phyloP scores from a whole-genome alignment of 2,888 invertebrate species.

The Platycheirus rosarum region DNA sequence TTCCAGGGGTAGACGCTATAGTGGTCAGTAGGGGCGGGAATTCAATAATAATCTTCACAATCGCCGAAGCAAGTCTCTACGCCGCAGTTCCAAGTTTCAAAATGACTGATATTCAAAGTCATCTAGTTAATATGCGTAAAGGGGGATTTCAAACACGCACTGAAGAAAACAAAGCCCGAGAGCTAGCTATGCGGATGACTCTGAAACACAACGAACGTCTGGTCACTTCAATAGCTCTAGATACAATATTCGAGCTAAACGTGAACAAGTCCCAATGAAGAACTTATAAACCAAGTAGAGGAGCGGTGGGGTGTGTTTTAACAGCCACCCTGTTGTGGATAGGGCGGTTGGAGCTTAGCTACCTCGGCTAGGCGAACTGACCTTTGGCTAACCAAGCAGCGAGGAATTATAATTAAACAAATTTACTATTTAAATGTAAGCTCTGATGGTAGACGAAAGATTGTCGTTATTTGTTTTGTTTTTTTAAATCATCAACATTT shows the following conservation, averaged over 20 bases:
- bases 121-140: constrained; percentile 54
- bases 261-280: constrained; percentile 35
- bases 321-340: constrained; percentile 28
- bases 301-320: background rate
- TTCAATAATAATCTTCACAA: constrained; percentile 19
- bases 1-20: constrained; percentile 21
- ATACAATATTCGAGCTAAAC: constrained; percentile 48
- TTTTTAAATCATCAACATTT: too few species aligned
- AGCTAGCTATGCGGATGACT: constrained; percentile 35
- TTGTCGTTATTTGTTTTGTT: too few species aligned
- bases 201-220: constrained; percentile 48
- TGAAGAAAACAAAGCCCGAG: too few species aligned
- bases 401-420: constrained; percentile 38
- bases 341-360: constrained; percentile 22
- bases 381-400: constrained; percentile 59
- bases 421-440: constrained; percentile 25
- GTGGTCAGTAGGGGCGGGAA: background rate
- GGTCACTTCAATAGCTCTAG: constrained; percentile 60
- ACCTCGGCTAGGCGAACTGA: background rate
- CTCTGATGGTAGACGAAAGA: background rate
- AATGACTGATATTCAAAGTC: constrained; percentile 55
- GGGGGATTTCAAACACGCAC: constrained; percentile 50
- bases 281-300: constrained; percentile 29
- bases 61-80: background rate
- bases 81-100: constrained; percentile 37